phyloP scores from a whole-genome alignment of 2,797 vertebrate genomes.

The Adrianichthys oophorus region DNA sequence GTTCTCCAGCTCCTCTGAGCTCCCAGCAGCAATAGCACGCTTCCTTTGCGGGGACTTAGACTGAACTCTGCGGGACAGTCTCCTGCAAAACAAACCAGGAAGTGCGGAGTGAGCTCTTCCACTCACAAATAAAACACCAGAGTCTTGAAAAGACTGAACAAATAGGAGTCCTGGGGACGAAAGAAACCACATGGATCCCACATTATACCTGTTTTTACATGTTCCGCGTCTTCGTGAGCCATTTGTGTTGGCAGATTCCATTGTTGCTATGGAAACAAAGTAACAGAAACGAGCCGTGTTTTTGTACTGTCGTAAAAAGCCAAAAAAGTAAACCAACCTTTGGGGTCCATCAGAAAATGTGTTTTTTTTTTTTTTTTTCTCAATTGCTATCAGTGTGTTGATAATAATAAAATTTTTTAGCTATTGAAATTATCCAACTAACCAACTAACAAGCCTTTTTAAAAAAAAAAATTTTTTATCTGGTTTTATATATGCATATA shows the following conservation, averaged over 20 bases:
- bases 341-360: too few species aligned
- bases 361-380: too few species aligned
- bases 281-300: slow-evolving; percentile 6
- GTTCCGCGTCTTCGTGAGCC: slow-evolving; percentile 14
- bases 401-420: too few species aligned
- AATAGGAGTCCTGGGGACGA: too few species aligned
- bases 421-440: too few species aligned
- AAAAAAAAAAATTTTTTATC: too few species aligned
- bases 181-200: too few species aligned
- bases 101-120: background rate
- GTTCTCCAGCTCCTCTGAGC: slow-evolving; percentile 4
- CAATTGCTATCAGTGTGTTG: too few species aligned
- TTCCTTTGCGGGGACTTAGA: slow-evolving; percentile 13
- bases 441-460: too few species aligned
- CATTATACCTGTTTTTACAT: slow-evolving; percentile 39
- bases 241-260: slow-evolving; percentile 47
- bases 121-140: too few species aligned
- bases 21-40: slow-evolving; percentile 23
- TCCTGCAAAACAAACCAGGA: slow-evolving; percentile 10
- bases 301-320: background rate
- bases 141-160: too few species aligned
- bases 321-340: background rate
- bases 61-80: background rate
- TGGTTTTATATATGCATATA: too few species aligned
- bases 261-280: slow-evolving; percentile 36